Base-by-base conservation (phyloP, 2,888 invertebrate species). In the Lutraria lutraria region DNA sequence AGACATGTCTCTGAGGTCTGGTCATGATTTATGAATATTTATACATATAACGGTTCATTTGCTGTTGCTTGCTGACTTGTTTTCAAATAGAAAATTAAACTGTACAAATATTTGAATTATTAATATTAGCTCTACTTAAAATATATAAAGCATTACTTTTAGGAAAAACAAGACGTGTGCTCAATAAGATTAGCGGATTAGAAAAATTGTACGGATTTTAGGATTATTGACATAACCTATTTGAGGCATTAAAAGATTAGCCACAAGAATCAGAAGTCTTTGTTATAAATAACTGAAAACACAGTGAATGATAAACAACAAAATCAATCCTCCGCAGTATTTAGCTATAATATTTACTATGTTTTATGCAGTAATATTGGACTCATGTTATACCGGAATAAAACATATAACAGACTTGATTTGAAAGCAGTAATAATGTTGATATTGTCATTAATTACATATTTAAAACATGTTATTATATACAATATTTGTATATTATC, bases 191-290 rank as follows among this genome's bases (percentile, higher is more conserved):
- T 76, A 76, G 15, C 8, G 34, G 76, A 76, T 76, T 76, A 76
- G 63, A 68, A 72, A 76, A 34, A 31, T 3, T 12, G 76, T n/a
- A 25, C 25, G 25, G 63, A 31, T 84, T 76, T 15, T 15, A 6
- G 54, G 84, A 84, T 84, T 84, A 84, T 72, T 84, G 53, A 68
- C 76, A 79, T 79, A 84, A 84, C 31, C n/a, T 43, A 84, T 72
- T n/a, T 29, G 76, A 25, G 21, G 84, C 54, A 84, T 84, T 84
- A 84, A 84, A 15, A 25, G 84, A n/a, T 84, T 54, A 84, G 19
- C 76, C 2, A 8, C 25, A 13, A 8, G 63, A 68, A 68, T 68
- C 63, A 25, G 25, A 25, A 68, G 63, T 25, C 63, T 68, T 68
- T 68, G 63, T 68, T 25, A 25, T 68, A 68, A 68, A 68, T 68